Conservation (phyloP, 2,797 vertebrate genomes). For the Rousettus madagascariensis region DNA sequence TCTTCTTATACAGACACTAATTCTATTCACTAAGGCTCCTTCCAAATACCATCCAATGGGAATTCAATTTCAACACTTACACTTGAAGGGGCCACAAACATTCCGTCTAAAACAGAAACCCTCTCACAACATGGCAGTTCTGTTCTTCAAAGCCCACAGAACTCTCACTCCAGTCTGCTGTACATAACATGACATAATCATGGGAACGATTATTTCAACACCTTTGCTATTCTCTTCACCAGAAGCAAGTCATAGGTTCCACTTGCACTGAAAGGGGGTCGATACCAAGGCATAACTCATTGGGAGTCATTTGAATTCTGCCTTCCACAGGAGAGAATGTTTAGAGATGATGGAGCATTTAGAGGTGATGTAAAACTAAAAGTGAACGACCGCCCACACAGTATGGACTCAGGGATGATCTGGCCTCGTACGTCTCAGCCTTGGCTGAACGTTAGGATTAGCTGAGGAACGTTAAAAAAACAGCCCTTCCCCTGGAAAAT, state of each 20-base stretch:
- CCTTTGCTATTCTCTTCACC: background rate
- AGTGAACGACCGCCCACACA: background rate
- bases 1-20: background rate
- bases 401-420: background rate
- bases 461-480: background rate
- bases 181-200: background rate
- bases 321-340: background rate
- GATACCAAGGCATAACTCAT: background rate
- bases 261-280: background rate
- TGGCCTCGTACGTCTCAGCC: background rate
- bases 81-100: background rate
- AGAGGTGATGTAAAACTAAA: background rate
- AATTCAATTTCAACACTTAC: background rate
- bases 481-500: too few relatives aligned
- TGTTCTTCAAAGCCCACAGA: background rate
- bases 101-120: background rate
- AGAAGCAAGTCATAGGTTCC: background rate
- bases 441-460: background rate
- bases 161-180: background rate
- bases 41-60: too few relatives aligned
- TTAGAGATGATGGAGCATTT: background rate
- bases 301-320: background rate
- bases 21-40: background rate
- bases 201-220: background rate
- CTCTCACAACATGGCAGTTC: background rate